Conservation (phyloP, 2,888 invertebrate genomes). For the Euspilapteryx auroguttella region DNA sequence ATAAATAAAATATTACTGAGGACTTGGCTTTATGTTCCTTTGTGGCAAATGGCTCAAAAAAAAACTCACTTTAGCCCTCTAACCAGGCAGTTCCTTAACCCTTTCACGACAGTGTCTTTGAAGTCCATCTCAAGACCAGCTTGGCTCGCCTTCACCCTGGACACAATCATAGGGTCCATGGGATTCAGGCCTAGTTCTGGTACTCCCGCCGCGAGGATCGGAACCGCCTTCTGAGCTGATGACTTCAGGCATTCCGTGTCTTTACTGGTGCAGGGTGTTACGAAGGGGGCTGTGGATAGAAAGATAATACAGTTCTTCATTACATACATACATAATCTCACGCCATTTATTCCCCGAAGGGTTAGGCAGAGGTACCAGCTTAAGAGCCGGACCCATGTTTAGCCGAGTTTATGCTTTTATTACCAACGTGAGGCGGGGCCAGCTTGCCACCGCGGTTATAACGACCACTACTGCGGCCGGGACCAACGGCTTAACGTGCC, state of each 20-base stretch:
- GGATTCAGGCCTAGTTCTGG: constrained; percentile 22
- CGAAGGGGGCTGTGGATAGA: constrained; percentile 21
- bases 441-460: too few species aligned
- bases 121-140: constrained; percentile 37
- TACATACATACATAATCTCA: too few species aligned
- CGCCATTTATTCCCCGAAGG: too few species aligned
- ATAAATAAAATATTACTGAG: too few species aligned
- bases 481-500: too few species aligned
- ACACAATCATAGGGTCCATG: constrained; percentile 34
- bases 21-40: too few species aligned
- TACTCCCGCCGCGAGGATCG: constrained; percentile 25
- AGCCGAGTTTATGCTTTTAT: too few species aligned
- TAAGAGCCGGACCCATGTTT: too few species aligned
- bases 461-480: too few species aligned
- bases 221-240: constrained; percentile 27
- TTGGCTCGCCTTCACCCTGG: constrained; percentile 20
- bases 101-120: constrained; percentile 27
- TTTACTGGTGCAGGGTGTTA: constrained; percentile 22
- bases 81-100: constrained; percentile 27
- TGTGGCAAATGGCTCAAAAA: too few species aligned
- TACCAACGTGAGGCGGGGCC: too few species aligned
- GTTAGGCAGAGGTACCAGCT: too few species aligned
- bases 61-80: constrained; percentile 22
- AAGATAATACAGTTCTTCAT: neutral
- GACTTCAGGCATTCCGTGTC: constrained; percentile 22